Base-by-base conservation (phyloP, 2,888 invertebrate species). In the Druceiella hillmani region DNA sequence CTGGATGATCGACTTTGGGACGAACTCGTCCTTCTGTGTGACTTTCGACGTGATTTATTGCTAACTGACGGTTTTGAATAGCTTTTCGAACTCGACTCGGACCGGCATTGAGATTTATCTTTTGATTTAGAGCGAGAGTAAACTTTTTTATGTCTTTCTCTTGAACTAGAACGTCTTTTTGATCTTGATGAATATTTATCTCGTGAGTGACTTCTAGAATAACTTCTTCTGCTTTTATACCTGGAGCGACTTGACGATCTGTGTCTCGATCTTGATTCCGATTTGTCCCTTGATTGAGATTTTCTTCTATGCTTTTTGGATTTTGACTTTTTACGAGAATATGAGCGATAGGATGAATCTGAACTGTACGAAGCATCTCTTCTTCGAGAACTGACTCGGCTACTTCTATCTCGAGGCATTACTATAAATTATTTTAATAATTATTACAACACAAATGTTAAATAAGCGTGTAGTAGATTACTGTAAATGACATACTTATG, bases 371-470 rank as follows among this genome's bases (percentile, higher is more conserved):
- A 67, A 3, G 65, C 59, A 52, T 68, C 68, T 15, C 66, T 59
- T 15, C 34, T 34, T 17, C 44, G 28, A 4, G 44, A 38, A 33
- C 57, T 59, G 3, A 69, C 67, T 3, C 70, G 60, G 37, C 64
- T 61, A 46, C 59, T 63, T 52, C 57, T 68, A 41, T 70, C 70
- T 15, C 70, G 66, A 38, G 71, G 71, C 71, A 71, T 69, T 26
- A n/a, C 30, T 12, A 11, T n/a, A n/a, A n/a, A n/a, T n/a, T n/a
- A n/a, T n/a, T n/a, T n/a, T n/a, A n/a, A n/a, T n/a, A n/a, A n/a
- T n/a, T n/a, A n/a, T n/a, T n/a, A n/a, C n/a, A n/a, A n/a, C n/a
- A n/a, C n/a, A n/a, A n/a, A n/a, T n/a, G n/a, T n/a, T n/a, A n/a
- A n/a, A n/a, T n/a, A n/a, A n/a, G n/a, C n/a, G n/a, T n/a, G n/a